Conservation (phyloP, 2,888 invertebrate species). For the Coenonympha glycerion region DNA sequence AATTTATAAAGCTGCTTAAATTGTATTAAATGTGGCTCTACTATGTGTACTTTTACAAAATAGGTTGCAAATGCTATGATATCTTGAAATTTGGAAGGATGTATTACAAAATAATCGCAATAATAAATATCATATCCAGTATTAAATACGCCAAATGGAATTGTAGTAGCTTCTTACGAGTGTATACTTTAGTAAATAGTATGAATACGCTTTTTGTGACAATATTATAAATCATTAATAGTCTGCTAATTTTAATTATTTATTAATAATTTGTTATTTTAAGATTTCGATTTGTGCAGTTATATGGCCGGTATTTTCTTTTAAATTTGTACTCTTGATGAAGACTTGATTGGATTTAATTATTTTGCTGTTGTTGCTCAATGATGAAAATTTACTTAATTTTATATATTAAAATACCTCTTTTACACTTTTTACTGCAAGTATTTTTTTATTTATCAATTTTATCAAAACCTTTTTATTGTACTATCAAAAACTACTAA, state of each 20-base stretch:
- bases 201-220: slow-evolving; percentile 54
- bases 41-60: too few species aligned
- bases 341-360: too few species aligned
- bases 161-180: slow-evolving; percentile 28
- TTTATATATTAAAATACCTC: background rate
- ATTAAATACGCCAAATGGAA: slow-evolving; percentile 37
- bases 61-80: background rate
- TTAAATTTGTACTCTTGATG: too few species aligned
- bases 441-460: background rate
- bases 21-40: background rate
- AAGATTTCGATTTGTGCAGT: too few species aligned
- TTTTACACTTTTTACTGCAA: too few species aligned
- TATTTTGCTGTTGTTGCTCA: too few species aligned
- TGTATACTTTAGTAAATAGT: slow-evolving; percentile 21
- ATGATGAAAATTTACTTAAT: too few species aligned
- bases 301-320: too few species aligned
- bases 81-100: too few species aligned
- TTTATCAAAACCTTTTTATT: background rate
- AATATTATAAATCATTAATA: slow-evolving; percentile 42
- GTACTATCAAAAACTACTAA: too few species aligned
- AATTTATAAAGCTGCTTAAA: background rate
- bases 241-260: too few species aligned
- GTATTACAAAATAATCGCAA: slow-evolving; percentile 7
- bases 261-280: background rate
- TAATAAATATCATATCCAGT: slow-evolving; percentile 34